Base-by-base conservation (phyloP, 2,888 invertebrate species). In the Diogma glabrata region DNA sequence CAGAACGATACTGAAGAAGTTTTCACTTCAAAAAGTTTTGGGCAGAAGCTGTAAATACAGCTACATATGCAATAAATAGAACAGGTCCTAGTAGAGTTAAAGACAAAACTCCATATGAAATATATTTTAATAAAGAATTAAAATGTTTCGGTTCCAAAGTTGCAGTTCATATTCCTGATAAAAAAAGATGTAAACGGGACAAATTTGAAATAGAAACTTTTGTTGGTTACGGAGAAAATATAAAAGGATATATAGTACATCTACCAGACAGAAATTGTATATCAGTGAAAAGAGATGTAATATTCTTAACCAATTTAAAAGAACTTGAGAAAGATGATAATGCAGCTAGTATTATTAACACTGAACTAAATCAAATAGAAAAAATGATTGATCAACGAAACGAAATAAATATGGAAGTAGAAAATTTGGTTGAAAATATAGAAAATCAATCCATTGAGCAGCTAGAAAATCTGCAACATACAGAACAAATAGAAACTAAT, bases 81-180 rank as follows among this genome's bases (percentile, higher is more conserved):
- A 14, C 33, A n/a, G n/a, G n/a, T n/a, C n/a, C n/a, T n/a, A n/a
- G n/a, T n/a, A n/a, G n/a, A n/a, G n/a, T n/a, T n/a, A n/a, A n/a
- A n/a, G n/a, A n/a, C 12, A 58, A 55, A 51, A 54, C 56, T 30
- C 57, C 60, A 17, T 55, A 51, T 49, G 57, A 59, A 38, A 28
- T 14, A 36, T 14, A 36, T 7, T 36, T 36, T 5, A 36, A 36
- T 16, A 36, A 14, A 9, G 14, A 36, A 3, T 9, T 36, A 36
- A 36, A 36, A 36, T 36, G 36, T 36, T 36, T 36, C 17, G 36
- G 36, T 14, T 36, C 36, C 14, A 36, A 36, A 36, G 36, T 36
- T 17, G 14, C 36, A 10, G 14, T 36, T 36, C 36, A 36, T 36
- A 36, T 5, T 36, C 14, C 36, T 14, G 36, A 36, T 36, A 14